Conservation (phyloP, 2,113 vertebrate genomes). For the Zeus faber region DNA sequence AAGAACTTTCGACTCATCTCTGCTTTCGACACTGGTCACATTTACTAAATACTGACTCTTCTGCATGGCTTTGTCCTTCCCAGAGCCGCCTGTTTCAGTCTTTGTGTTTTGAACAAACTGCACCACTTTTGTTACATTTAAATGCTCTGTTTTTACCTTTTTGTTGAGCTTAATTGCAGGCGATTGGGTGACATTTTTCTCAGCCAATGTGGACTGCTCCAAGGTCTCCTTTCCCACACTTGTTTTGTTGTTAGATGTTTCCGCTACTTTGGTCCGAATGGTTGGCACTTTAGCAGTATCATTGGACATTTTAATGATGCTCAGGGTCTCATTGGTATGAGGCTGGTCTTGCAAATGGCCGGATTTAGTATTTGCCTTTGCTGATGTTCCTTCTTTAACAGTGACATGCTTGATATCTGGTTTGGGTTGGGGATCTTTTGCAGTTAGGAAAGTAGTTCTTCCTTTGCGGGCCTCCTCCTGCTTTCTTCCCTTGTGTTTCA, state of each 20-base stretch:
- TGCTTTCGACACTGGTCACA: conserved; percentile 23
- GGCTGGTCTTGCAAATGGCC: conserved; percentile 64
- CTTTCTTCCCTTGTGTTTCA: conserved; percentile 42
- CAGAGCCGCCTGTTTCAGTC: conserved; percentile 9
- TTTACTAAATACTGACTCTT: conserved; percentile 43
- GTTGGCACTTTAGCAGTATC: conserved; percentile 40
- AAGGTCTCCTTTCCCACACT: conserved; percentile 33
- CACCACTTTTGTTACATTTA: conserved; percentile 6
- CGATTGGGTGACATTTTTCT: conserved; percentile 46
- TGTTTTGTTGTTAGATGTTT: conserved; percentile 38
- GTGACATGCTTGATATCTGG: conserved; percentile 26
- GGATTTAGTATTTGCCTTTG: conserved; percentile 36
- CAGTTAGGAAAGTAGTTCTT: conserved; percentile 31
- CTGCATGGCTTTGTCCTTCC: conserved; percentile 31
- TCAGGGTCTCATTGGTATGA: conserved; percentile 51
- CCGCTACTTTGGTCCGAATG: conserved; percentile 31
- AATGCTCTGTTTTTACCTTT: conserved; percentile 35
- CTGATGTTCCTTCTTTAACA: conserved; percentile 31
- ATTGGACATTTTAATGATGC: conserved; percentile 39
- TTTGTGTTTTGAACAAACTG: conserved; percentile 36
- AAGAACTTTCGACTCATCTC: conserved; percentile 18
- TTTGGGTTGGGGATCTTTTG: conserved; percentile 40
- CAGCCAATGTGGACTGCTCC: conserved; percentile 42
- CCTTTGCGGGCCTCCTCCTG: conserved; percentile 54
- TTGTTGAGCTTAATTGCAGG: conserved; percentile 33